Base-by-base conservation (phyloP, 2,888 invertebrate species). In the Scaptomyza reducta region DNA sequence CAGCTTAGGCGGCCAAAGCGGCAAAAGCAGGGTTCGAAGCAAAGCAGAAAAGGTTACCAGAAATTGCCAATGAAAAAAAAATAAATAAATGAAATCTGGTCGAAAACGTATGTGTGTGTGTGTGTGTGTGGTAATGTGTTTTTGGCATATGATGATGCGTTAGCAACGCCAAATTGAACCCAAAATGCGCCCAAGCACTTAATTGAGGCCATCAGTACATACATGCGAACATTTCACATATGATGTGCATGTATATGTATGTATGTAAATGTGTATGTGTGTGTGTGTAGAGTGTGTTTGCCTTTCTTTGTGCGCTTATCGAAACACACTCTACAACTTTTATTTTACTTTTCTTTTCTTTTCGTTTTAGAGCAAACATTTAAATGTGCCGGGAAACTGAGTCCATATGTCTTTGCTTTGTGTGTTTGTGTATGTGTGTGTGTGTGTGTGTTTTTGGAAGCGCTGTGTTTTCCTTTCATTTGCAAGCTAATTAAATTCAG, bases 151-250 rank as follows among this genome's bases (percentile, higher is more conserved):
- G 54, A 75, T 73, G 71, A 64, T 64, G 47, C 58, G 51, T 44
- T 51, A 18, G 29, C 31, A 53, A 11, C 35, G 40, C 67, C 60
- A 79, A 81, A 78, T 75, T 78, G 79, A 79, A 70, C 83, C 81
- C 79, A 47, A 82, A 72, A 84, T 72, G 73, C 83, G 83, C 57
- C 73, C 87, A 87, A 72, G 82, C 82, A 82, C 82, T 85, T 87
- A 87, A 82, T 82, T 87, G 88, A 87, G 73, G 66, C 79, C 67
- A 82, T 87, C 87, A 82, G 73, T 77, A 77, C 83, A 61, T 67
- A 63, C 25, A 61, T 51, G 40, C 40, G 9, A 10, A 13, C n/a
- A 25, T n/a, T 27, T 46, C 38, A 47, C 40, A 14, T 45, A 13
- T 33, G 49, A 18, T 33, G 18, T 10, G 2, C 25, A 9, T 16